Evolutionary conservation across 2,113 vertebrate species (phyloP), one percentile per base, ranked within the genome.

Genomic region (Pachypanchax playfairii): DNA sequence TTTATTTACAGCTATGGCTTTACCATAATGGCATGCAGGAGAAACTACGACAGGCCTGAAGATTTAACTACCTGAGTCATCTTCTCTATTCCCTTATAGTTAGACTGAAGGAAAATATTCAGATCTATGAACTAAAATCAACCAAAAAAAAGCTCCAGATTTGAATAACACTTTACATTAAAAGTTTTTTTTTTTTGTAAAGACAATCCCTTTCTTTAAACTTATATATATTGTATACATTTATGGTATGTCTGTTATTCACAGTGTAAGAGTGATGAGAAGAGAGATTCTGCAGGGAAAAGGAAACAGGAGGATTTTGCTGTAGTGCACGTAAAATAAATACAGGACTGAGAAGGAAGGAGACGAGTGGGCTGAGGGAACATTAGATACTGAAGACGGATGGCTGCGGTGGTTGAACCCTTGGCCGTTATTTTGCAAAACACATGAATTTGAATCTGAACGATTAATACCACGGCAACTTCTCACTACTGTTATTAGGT

Each of bases 61-160:
- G 63, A 79, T 86, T 84, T 60, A 89, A 85, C 89, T 90, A 92
- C 91, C 91, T 92, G 91, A 92, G 90, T 85, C 83, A 79, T 88
- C 82, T 86, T 79, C 73, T 80, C 81, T 83, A 85, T 70, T 85
- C 65, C 55, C n/a, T 77, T 67, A 57, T 28, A 35, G 38, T 59
- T 71, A 79, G 46, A 72, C 64, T 67, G 20, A 18, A 54, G 64
- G 59, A 84, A 75, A 82, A 62, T 67, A 62, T 84, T 77, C 64
- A 77, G 52, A 65, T 77, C 63, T 79, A 83, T 75, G 75, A 53
- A 56, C 36, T 39, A 62, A 52, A 50, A 59, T 55, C 50, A 69
- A 33, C 18, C 53, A 74, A 72, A 66, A 35, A n/a, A 59, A 5
- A 60, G 58, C 56, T 69, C 60, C 26, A 43, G 35, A 62, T 51